Base-by-base conservation (phyloP, 1,140 invertebrate genomes). In the Caenorhabditis latens region DNA sequence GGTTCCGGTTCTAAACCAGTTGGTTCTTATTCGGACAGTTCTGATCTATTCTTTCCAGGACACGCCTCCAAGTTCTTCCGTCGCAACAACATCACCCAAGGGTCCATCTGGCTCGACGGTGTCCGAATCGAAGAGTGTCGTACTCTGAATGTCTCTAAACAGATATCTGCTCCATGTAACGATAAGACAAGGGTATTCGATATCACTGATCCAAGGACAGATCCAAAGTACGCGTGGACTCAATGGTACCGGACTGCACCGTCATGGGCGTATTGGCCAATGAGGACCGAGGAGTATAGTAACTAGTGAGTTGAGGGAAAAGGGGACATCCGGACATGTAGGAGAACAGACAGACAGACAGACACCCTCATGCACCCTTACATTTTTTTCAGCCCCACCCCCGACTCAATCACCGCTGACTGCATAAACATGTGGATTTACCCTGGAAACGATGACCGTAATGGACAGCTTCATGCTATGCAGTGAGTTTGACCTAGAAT, bases 171-270 rank as follows among this genome's bases (percentile, higher is more conserved):
- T 48, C 71, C 71, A 7, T 79, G 71, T n/a, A 79, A 79, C 53
- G 71, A 79, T 24, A 79, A 79, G 6, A 53, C 43, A 16, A 79
- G 53, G 1, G 71, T 79, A 11, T 79, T 79, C 46, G 71, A 50
- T 50, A 79, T 50, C 43, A 79, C 71, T 11, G 71, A 79, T 32
- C 71, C 71, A 24, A 79, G 71, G 53, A 79, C 71, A 0, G 71
- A 79, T 50, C 71, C 71, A 79, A 79, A 79, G 21, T 79, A 79
- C n/a, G 71, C 71, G 13, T 79, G 43, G 43, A 79, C 71, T 79
- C 71, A 79, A 50, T 79, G 71, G 71, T 50, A 79, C 46, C 2
- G 46, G 24, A 79, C 43, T 50, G 43, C 71, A 13, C 71, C 71
- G n/a, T 79, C 71, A 0, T 79, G 71, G 71, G 71, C 71, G 14